These are phyloP conservation scores for Karalla daura DNA, from an alignment of 2,797 vertebrate genomes.

Conservation along the genomic window DNA sequence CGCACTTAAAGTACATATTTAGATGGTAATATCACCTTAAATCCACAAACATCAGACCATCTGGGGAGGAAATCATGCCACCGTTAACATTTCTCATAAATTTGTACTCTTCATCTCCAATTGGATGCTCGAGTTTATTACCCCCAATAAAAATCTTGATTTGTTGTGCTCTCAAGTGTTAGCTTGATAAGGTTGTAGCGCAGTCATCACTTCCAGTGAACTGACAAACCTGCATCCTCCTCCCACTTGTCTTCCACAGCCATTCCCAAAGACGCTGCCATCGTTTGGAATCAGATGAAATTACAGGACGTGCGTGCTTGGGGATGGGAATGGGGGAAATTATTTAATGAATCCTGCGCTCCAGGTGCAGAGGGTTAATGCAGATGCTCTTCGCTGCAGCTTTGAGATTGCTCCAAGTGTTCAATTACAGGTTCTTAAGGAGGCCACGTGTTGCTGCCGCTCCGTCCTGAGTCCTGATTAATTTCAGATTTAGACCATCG, in stretches of 20 bases:
- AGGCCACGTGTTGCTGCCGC: constrained; percentile 33
- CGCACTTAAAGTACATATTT: constrained; percentile 64
- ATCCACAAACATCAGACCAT: constrained; percentile 70
- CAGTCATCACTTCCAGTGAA: constrained; percentile 71
- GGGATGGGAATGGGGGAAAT: constrained; percentile 45
- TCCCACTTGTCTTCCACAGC: constrained; percentile 36
- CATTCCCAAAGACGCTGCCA: constrained; percentile 30
- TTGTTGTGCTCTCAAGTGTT: constrained; percentile 84
- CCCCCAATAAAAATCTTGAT: constrained; percentile 86
- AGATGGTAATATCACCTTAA: constrained; percentile 68
- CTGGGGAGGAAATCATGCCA: constrained; percentile 77
- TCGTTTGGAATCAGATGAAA: constrained; percentile 70
- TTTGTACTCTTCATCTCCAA: constrained; percentile 82
- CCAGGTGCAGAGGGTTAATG: constrained; percentile 69
- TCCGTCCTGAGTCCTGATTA: constrained; percentile 77
- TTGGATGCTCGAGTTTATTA: constrained; percentile 84
- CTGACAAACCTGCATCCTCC: constrained; percentile 59
- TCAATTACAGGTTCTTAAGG: constrained; percentile 78
- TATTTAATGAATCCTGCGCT: constrained; percentile 72
- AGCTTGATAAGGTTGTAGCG: constrained; percentile 82
- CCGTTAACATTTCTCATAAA: constrained; percentile 83
- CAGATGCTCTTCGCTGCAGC: constrained; percentile 62
- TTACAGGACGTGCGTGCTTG: constrained; percentile 57
- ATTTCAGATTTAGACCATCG: constrained; percentile 76
- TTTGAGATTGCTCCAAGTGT: constrained; percentile 73